A percentile compares a stretch with the other conserved stretches of the same genome.
Evolutionary conservation across 2,797 vertebrate genomes (phyloP).

Genomic region (Catamblyrhynchus diadema): DNA sequence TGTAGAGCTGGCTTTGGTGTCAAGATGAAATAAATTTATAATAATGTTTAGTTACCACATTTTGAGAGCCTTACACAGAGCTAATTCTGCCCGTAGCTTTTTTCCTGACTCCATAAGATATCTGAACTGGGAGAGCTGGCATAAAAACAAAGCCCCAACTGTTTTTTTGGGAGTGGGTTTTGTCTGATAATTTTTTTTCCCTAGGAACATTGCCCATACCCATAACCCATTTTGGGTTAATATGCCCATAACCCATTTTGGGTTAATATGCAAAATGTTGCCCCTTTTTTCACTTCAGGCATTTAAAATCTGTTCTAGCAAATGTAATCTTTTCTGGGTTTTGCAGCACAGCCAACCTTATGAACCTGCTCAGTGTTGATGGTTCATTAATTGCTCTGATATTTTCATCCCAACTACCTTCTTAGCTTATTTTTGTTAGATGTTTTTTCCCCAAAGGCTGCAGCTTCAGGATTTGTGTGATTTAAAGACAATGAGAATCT

Average conservation of each 20-base stretch:
- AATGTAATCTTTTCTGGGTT: neutral
- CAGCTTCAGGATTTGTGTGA: neutral
- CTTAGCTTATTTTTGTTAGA: neutral
- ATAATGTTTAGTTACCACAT: slow-evolving; percentile 34
- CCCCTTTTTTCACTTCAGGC: neutral
- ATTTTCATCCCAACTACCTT: neutral
- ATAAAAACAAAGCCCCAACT: neutral
- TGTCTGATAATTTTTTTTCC: neutral
- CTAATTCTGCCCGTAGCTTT: neutral
- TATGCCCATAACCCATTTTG: too few species aligned
- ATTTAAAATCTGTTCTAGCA: neutral
- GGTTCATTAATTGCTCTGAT: neutral
- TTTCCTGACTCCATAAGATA: neutral
- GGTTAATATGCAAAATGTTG: neutral
- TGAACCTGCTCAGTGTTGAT: neutral
- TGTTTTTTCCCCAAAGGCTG: neutral
- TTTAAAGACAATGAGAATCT: neutral
- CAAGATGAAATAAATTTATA: slow-evolving; percentile 58
- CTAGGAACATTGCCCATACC: neutral
- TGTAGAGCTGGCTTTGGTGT: slow-evolving; percentile 30
- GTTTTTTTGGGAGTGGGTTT: neutral
- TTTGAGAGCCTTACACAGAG: neutral
- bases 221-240: too few species aligned
- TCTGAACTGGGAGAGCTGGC: neutral
- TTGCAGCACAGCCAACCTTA: neutral